Conservation (phyloP, 2,113 vertebrate species). For the Malurus cyaneus region DNA sequence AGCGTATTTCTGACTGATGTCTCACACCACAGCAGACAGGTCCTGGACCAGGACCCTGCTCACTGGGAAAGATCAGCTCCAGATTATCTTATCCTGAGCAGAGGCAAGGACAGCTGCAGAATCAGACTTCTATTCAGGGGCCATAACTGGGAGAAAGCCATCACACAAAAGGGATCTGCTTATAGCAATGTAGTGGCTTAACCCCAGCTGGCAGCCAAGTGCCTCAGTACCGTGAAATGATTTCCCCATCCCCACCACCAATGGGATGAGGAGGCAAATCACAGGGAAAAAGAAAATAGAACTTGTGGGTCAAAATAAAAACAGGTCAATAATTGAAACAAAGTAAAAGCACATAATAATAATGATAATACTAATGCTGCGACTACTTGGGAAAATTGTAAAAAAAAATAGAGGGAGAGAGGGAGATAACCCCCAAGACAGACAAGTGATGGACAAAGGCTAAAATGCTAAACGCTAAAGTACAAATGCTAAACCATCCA, state of each 20-base stretch:
- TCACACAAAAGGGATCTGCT: background rate
- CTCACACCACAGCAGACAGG: background rate
- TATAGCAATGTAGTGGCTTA: background rate
- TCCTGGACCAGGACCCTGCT: background rate
- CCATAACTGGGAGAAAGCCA: background rate
- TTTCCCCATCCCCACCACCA: fast-evolving
- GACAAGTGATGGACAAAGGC: background rate
- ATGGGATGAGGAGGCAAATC: background rate
- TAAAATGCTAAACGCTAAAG: no score
- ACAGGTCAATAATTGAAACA: background rate
- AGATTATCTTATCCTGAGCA: background rate
- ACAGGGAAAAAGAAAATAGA: fast-evolving
- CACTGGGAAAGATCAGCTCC: background rate
- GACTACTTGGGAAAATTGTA: background rate
- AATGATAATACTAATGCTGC: background rate
- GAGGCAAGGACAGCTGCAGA: background rate
- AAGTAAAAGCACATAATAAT: background rate
- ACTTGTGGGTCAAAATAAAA: background rate
- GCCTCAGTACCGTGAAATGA: background rate
- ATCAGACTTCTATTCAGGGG: background rate
- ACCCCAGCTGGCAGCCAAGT: background rate
- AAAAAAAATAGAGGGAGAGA: background rate
- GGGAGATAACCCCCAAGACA: background rate
- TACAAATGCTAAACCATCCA: background rate
- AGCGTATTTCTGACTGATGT: background rate